A percentile compares a stretch with the other conserved stretches of the same genome.
These are phyloP conservation scores for Drosophila mimica DNA, from an alignment of 2,888 invertebrate species.

Conservation along the genomic window DNA sequence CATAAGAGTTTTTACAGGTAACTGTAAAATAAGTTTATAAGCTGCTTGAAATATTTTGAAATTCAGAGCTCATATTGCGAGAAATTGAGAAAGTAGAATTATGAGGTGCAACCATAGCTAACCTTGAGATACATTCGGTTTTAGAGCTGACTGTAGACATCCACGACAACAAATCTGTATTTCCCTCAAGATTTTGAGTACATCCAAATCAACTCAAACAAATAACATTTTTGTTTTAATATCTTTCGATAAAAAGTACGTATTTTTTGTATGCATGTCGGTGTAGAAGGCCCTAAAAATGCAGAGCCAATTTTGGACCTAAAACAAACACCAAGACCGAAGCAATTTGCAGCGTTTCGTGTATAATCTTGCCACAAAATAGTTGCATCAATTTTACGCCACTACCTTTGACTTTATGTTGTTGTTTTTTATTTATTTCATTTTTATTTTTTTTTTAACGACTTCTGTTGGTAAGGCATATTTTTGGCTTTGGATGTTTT, in stretches of 20 bases:
- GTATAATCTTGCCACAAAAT: slow-evolving; percentile 59
- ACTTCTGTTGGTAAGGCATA: neutral
- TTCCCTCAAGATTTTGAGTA: neutral
- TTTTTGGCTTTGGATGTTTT: slow-evolving; percentile 13
- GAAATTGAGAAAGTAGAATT: neutral
- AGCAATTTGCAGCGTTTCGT: slow-evolving; percentile 72
- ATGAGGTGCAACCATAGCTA: neutral
- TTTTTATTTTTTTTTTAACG: neutral
- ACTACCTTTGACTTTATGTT: slow-evolving; percentile 29
- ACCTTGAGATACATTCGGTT: neutral
- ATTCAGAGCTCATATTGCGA: neutral
- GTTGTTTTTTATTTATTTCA: slow-evolving; percentile 9
- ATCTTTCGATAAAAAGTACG: slow-evolving; percentile 7
- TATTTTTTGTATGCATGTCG: neutral
- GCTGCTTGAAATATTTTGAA: neutral
- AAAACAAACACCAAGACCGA: slow-evolving; percentile 44
- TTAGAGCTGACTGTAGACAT: neutral
- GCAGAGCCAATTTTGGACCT: slow-evolving; percentile 10
- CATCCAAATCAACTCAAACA: neutral
- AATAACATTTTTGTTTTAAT: slow-evolving; percentile 1
- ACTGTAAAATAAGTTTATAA: neutral
- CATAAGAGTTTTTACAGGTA: neutral
- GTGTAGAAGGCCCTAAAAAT: slow-evolving; percentile 15
- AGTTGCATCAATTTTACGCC: slow-evolving; percentile 52
- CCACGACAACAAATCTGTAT: neutral